A percentile compares a stretch with the other conserved stretches of the same genome.
phyloP scores from a whole-genome alignment of 2,797 vertebrate genomes.

The Urosaurus nigricauda region DNA sequence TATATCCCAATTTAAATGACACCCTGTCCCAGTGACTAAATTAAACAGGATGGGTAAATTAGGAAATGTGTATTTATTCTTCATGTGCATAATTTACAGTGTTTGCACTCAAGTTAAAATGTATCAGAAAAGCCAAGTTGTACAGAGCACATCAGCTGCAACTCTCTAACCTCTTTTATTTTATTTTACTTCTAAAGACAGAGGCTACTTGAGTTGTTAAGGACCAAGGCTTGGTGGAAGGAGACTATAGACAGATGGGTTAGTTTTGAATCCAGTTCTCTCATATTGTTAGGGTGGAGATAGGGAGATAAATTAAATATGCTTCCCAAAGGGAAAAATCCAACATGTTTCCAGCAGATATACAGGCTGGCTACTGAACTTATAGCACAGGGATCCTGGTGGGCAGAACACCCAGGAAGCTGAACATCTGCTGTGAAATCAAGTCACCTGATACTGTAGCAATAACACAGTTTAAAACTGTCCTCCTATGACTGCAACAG shows the following conservation, averaged over 20 bases:
- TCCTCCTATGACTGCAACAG: neutral
- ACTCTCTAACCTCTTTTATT: neutral
- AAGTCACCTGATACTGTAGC: neutral
- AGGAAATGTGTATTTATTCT: neutral
- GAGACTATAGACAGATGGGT: neutral
- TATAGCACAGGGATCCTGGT: neutral
- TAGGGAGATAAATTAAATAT: neutral
- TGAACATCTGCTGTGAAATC: neutral
- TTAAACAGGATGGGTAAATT: neutral
- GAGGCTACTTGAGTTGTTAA: neutral
- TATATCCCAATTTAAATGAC: neutral
- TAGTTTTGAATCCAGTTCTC: neutral
- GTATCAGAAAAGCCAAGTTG: neutral
- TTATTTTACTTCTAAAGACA: neutral
- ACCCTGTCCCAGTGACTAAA: neutral
- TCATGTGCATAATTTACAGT: neutral
- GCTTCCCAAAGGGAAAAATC: neutral
- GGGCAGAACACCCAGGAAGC: neutral
- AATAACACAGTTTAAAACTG: conserved; percentile 7
- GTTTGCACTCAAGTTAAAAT: neutral
- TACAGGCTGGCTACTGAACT: neutral
- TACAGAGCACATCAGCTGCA: neutral
- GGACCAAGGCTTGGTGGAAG: neutral
- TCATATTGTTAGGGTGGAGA: neutral
- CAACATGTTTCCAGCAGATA: neutral